phyloP scores from a whole-genome alignment of 2,888 invertebrate species.

The Papilio elwesi region DNA sequence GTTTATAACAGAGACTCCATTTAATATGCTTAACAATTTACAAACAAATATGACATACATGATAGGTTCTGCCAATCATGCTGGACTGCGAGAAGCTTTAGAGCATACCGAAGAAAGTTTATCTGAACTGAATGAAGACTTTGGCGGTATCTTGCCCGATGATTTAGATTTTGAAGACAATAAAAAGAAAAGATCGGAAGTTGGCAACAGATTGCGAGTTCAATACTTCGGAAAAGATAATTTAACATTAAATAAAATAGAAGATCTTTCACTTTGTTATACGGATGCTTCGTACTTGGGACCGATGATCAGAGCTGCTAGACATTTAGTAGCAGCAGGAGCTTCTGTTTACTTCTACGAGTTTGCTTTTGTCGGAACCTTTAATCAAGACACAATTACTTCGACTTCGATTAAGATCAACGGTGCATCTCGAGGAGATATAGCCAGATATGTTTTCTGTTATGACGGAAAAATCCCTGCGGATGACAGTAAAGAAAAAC shows the following conservation, averaged over 20 bases:
- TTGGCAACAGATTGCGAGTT: conserved; percentile 53
- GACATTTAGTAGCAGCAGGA: conserved; percentile 58
- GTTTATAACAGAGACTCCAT: conserved; percentile 62
- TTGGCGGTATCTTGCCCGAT: conserved; percentile 56
- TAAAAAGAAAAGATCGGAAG: conserved; percentile 46
- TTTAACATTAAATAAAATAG: conserved; percentile 51
- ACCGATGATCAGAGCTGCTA: conserved; percentile 62
- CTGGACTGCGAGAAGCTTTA: conserved; percentile 62
- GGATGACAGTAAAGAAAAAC: conserved; percentile 49
- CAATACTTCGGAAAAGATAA: conserved; percentile 61
- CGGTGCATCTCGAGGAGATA: conserved; percentile 83
- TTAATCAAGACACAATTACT: conserved; percentile 68
- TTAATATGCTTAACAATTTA: conserved; percentile 54
- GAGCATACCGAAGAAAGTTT: conserved; percentile 52
- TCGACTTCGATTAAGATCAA: conserved; percentile 59
- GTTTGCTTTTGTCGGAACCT: conserved; percentile 78
- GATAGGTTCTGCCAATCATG: conserved; percentile 65
- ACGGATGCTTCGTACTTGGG: conserved; percentile 67
- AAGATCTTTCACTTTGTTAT: conserved; percentile 57
- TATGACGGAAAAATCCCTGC: conserved; percentile 48
- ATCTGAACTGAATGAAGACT: conserved; percentile 55
- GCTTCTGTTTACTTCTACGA: conserved; percentile 83
- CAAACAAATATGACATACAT: conserved; percentile 57
- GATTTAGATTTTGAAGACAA: conserved; percentile 59
- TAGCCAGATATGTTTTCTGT: conserved; percentile 80